Percentiles rank a stretch among this genome's conserved stretches.
Conservation (phyloP, 2,888 invertebrate species). For the Pyrrhosoma nymphula region DNA sequence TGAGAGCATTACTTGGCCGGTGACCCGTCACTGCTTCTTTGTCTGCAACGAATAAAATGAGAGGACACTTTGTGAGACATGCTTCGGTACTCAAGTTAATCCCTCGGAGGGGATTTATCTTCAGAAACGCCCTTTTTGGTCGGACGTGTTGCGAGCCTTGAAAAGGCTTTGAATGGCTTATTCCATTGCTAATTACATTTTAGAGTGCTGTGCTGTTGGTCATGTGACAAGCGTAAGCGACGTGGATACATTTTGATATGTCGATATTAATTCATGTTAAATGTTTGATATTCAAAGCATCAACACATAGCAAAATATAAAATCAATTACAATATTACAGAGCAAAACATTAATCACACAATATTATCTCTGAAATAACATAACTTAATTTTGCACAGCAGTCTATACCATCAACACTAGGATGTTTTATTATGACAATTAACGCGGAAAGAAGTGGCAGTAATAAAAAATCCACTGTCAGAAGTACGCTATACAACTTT, state of each 20-base stretch:
- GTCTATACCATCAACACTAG: too few species aligned
- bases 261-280: neutral
- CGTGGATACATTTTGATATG: neutral
- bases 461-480: too few species aligned
- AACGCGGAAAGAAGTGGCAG: too few species aligned
- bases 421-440: too few species aligned
- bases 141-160: neutral
- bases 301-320: too few species aligned
- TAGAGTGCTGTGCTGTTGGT: neutral
- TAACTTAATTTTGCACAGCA: too few species aligned
- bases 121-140: neutral
- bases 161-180: neutral
- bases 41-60: constrained; percentile 72
- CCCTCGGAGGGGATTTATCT: constrained; percentile 3
- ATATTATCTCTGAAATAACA: too few species aligned
- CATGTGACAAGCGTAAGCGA: neutral
- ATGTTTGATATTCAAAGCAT: neutral
- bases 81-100: constrained; percentile 51
- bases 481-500: too few species aligned
- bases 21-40: constrained; percentile 77
- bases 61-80: constrained; percentile 70
- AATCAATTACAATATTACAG: too few species aligned
- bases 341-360: too few species aligned
- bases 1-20: constrained; percentile 79
- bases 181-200: neutral